A percentile compares a stretch with the other conserved stretches of the same genome.
Conservation (phyloP, 2,797 vertebrate species). For the Acanthurus lineatus region DNA sequence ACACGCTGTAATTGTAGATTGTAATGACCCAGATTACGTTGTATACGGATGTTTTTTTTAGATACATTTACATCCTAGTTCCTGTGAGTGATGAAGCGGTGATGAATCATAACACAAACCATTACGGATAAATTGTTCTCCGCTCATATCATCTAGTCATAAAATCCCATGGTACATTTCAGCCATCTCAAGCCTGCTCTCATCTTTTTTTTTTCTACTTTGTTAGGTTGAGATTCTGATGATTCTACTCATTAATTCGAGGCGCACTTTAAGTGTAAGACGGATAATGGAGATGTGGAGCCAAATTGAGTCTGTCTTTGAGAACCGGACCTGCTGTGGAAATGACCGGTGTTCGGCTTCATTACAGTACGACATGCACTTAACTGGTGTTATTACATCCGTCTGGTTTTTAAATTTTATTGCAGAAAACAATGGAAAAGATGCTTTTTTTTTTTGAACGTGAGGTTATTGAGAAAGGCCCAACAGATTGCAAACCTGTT, state of each 20-base stretch:
- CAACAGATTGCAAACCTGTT: neutral
- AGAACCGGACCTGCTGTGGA: conserved; percentile 40
- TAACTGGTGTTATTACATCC: conserved; percentile 28
- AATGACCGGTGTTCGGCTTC: conserved; percentile 37
- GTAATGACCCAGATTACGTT: neutral
- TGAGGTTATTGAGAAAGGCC: neutral
- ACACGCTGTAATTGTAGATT: neutral
- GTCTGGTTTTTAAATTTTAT: conserved; percentile 19
- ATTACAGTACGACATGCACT: conserved; percentile 36
- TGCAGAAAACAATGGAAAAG: conserved; percentile 8
- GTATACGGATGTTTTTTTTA: neutral
- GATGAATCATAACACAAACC: conserved; percentile 27
- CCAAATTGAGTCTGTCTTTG: conserved; percentile 54
- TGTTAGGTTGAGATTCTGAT: conserved; percentile 67
- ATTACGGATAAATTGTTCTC: conserved; percentile 52
- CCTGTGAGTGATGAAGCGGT: conserved; percentile 22
- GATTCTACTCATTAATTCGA: conserved; percentile 73
- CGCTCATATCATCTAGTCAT: conserved; percentile 43
- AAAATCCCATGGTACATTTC: conserved; percentile 60
- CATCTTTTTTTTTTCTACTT: conserved; percentile 51
- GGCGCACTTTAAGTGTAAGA: conserved; percentile 44
- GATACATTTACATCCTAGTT: conserved; percentile 10
- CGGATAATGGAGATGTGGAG: conserved; percentile 61
- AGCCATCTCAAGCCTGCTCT: conserved; percentile 49
- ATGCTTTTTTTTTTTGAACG: neutral